phyloP scores from a whole-genome alignment of 2,113 vertebrate genomes.

The Cairina moschata region DNA sequence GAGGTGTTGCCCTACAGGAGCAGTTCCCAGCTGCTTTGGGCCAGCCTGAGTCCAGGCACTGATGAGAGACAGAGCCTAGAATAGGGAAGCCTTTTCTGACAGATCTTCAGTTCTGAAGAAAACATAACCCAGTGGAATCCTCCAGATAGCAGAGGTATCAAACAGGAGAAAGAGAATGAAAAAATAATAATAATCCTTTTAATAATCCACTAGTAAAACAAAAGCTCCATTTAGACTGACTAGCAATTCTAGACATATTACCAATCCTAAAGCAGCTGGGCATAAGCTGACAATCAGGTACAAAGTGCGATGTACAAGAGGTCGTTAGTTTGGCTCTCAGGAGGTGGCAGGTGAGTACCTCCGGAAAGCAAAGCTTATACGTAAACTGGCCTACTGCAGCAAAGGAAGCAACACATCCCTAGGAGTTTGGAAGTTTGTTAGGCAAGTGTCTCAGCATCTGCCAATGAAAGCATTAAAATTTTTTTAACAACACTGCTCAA shows the following conservation, averaged over 20 bases:
- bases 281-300: neutral
- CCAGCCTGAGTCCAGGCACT: neutral
- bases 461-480: neutral
- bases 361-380: neutral
- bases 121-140: neutral
- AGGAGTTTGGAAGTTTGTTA: neutral
- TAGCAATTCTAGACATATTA: neutral
- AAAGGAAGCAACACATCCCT: neutral
- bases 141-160: neutral
- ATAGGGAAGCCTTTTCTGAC: neutral
- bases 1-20: neutral
- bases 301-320: neutral
- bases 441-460: neutral
- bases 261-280: neutral
- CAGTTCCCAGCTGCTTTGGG: neutral
- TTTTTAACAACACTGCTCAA: neutral
- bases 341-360: neutral
- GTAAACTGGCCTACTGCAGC: neutral
- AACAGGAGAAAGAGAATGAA: neutral
- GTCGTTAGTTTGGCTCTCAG: neutral
- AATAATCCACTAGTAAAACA: neutral
- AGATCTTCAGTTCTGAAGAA: neutral
- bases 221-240: neutral
- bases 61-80: neutral
- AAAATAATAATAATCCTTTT: neutral